Percentiles rank a stretch among this genome's conserved stretches.
These are phyloP conservation scores for Diplosoma virens DNA, from an alignment of 23 tunicate genomes.

Conservation along the genomic window DNA sequence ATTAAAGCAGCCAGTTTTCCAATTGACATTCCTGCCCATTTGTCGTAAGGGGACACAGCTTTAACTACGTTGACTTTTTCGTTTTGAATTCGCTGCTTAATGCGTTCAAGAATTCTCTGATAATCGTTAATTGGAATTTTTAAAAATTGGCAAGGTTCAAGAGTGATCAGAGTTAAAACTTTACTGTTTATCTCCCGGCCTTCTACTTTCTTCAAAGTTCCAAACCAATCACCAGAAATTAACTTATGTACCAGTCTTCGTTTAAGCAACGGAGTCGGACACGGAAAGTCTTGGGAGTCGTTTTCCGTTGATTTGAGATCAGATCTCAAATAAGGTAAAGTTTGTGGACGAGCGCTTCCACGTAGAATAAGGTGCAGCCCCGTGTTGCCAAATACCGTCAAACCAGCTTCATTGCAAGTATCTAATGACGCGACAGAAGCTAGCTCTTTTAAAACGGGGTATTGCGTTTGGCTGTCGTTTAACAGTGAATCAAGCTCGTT, in stretches of 20 bases:
- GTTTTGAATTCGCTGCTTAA: conserved; percentile 49
- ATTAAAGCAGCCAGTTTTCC: conserved; percentile 72
- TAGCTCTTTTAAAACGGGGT: conserved; percentile 39
- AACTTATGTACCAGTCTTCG: conserved; percentile 48
- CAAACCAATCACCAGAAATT: conserved; percentile 68
- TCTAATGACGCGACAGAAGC: conserved; percentile 52
- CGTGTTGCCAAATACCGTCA: conserved; percentile 81
- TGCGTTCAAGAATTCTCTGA: conserved; percentile 53
- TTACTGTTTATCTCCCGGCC: conserved; percentile 62
- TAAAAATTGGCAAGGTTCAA: conserved; percentile 69
- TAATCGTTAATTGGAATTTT: conserved; percentile 72
- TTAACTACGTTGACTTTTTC: conserved; percentile 62
- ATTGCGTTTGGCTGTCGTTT: conserved; percentile 18
- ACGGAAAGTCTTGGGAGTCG: conserved; percentile 34
- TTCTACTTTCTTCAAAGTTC: conserved; percentile 61
- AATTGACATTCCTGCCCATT: conserved; percentile 80
- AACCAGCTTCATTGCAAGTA: conserved; percentile 48
- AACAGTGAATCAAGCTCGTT: conserved; percentile 38
- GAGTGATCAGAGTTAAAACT: conserved; percentile 50
- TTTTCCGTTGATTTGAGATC: background rate
- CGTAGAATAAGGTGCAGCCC: conserved; percentile 68
- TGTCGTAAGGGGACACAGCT: conserved; percentile 39
- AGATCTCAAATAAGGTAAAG: conserved; percentile 55
- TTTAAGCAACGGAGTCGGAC: conserved; percentile 62
- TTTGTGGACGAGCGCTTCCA: conserved; percentile 61